phyloP scores from a whole-genome alignment of 2,113 vertebrate species.

The Brevimyrus niger region DNA sequence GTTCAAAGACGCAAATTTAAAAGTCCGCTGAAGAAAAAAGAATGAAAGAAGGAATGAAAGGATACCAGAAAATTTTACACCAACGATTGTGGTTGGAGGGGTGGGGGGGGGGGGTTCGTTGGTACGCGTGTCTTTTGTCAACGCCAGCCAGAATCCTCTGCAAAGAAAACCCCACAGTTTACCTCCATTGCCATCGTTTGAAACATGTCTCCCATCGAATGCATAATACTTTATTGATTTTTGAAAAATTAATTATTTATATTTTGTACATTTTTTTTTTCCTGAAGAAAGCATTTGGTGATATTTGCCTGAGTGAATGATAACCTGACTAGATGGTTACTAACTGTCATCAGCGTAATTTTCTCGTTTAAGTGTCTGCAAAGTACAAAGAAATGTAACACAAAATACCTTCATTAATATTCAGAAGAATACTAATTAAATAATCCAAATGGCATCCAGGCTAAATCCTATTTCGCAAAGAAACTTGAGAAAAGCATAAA shows the following conservation, averaged over 20 bases:
- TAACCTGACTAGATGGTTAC: background rate
- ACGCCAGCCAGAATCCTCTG: background rate
- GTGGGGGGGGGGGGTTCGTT: background rate
- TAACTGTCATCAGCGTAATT: background rate
- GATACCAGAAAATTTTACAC: conserved; percentile 10
- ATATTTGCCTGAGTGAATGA: background rate
- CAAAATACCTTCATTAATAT: background rate
- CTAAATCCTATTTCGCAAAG: background rate
- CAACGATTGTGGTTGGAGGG: background rate
- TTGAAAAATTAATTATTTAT: background rate
- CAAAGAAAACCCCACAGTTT: background rate
- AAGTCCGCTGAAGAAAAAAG: conserved; percentile 27
- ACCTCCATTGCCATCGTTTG: background rate
- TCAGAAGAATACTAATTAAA: background rate
- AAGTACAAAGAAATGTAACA: background rate
- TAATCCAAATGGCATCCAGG: background rate
- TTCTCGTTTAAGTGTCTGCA: background rate
- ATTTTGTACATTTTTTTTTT: background rate
- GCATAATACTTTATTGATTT: background rate
- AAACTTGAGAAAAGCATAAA: background rate
- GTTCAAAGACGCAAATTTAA: conserved; percentile 39
- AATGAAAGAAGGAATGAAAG: conserved; percentile 8
- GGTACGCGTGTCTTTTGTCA: background rate
- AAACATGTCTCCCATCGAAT: background rate
- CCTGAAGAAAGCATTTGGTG: background rate